A percentile compares a stretch with the other conserved stretches of the same genome.
phyloP scores from a whole-genome alignment of 2,797 vertebrate species.

The Lagocephalus sceleratus region DNA sequence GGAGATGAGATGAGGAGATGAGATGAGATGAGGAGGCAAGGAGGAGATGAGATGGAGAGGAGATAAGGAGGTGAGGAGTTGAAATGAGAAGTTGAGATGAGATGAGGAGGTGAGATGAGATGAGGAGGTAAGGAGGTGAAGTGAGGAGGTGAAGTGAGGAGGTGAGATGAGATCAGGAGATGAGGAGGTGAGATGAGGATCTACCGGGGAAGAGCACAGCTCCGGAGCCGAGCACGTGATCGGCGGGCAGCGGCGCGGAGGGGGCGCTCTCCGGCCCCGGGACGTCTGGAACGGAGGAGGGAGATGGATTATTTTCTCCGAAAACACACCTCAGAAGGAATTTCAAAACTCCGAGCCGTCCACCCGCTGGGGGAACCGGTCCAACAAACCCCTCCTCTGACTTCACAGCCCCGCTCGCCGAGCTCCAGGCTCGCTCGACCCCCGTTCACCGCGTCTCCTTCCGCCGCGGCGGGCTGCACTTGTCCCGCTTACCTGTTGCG shows the following conservation, averaged over 20 bases:
- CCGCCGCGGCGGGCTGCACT: slow-evolving; percentile 22
- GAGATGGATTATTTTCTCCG: slow-evolving; percentile 21
- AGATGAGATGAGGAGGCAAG: no score
- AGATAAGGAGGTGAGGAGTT: no score
- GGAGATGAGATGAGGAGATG: no score
- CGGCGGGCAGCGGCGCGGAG: slow-evolving; percentile 58
- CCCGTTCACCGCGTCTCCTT: no score
- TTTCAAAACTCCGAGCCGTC: not conserved
- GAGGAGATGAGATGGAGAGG: no score
- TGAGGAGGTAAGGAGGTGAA: no score
- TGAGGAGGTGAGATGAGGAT: not conserved
- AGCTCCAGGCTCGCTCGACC: no score
- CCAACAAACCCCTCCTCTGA: slow-evolving; percentile 12
- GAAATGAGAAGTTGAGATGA: no score
- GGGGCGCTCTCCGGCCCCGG: slow-evolving; percentile 28
- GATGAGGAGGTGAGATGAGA: no score
- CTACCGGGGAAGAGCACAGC: slow-evolving; percentile 75
- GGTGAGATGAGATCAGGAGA: no score
- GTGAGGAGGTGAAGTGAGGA: no score
- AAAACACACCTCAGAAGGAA: slow-evolving; percentile 19
- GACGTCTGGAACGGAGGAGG: slow-evolving; percentile 43
- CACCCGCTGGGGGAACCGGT: slow-evolving; percentile 5
- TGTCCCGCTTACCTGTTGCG: slow-evolving; percentile 60
- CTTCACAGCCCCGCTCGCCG: no score
- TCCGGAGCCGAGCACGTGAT: slow-evolving; percentile 72